phyloP scores from a whole-genome alignment of 2,888 invertebrate species.

The Acronicta aceris region DNA sequence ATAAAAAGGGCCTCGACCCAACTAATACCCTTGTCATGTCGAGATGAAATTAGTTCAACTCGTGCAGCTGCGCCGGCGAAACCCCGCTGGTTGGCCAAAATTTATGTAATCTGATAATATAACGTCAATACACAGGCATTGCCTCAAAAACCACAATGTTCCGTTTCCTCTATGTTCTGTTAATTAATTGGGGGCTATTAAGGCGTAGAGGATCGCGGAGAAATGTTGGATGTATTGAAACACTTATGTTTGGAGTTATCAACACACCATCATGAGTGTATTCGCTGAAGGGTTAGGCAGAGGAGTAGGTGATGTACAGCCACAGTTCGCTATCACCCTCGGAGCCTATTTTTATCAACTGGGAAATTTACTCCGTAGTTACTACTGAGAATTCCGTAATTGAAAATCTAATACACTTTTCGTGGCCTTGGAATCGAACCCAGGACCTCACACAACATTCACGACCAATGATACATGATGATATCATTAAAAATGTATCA shows the following conservation, averaged over 20 bases:
- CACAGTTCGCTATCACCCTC: too few relatives aligned
- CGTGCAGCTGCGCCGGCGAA: slow-evolving; percentile 81
- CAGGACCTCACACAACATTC: too few relatives aligned
- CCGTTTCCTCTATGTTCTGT: slow-evolving; percentile 33
- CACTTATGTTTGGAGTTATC: background rate
- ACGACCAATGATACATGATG: too few relatives aligned
- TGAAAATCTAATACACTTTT: too few relatives aligned
- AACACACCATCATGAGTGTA: too few relatives aligned
- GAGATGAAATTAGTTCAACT: slow-evolving; percentile 87
- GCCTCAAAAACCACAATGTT: slow-evolving; percentile 48
- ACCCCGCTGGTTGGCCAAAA: slow-evolving; percentile 80
- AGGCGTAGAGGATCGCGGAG: slow-evolving; percentile 12
- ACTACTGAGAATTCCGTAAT: too few relatives aligned
- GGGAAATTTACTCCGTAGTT: too few relatives aligned
- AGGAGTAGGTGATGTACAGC: too few relatives aligned
- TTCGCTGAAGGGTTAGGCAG: too few relatives aligned
- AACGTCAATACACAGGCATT: slow-evolving; percentile 65
- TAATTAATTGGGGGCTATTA: slow-evolving; percentile 52
- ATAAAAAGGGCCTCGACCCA: slow-evolving; percentile 85
- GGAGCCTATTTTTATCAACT: too few relatives aligned
- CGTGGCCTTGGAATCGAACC: too few relatives aligned
- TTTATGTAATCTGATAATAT: slow-evolving; percentile 78
- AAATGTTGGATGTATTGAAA: slow-evolving; percentile 19
- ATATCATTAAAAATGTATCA: too few relatives aligned
- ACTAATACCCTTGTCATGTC: slow-evolving; percentile 88